A percentile compares a stretch with the other conserved stretches of the same genome.
Evolutionary conservation across 2,797 vertebrate species (phyloP).

Genomic region (Schizopygopsis malacanthus): DNA sequence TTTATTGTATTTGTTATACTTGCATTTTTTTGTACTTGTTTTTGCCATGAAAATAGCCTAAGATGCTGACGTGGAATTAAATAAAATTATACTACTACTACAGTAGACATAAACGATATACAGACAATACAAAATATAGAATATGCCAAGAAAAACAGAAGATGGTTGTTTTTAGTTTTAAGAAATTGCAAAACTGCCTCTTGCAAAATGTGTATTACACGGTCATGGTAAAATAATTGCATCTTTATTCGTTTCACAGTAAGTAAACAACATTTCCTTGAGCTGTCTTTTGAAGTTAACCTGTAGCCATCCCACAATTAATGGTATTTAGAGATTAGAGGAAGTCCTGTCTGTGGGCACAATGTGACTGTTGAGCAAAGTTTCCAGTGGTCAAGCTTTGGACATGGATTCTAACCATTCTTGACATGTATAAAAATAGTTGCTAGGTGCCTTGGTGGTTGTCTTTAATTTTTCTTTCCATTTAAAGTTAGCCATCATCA

Average conservation of each 20-base stretch:
- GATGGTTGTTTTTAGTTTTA: not conserved
- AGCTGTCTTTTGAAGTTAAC: not conserved
- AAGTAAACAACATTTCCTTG: not conserved
- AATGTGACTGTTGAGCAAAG: not conserved
- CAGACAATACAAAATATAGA: not conserved
- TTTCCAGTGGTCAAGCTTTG: not conserved
- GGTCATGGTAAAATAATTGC: not conserved
- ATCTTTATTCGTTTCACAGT: not conserved
- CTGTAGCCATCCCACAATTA: conserved; percentile 1
- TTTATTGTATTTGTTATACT: too few relatives aligned
- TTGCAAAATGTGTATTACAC: not conserved
- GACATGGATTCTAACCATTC: not conserved
- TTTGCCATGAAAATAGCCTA: too few relatives aligned
- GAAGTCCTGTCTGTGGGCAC: not conserved
- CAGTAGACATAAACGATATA: not conserved
- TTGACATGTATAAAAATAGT: conserved; percentile 22
- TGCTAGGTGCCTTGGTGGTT: not conserved
- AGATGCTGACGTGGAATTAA: too few relatives aligned
- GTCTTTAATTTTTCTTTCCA: conserved; percentile 12
- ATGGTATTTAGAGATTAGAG: not conserved
- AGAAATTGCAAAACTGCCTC: not conserved
- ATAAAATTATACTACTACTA: too few relatives aligned
- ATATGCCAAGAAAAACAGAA: not conserved
- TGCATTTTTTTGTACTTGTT: too few relatives aligned
- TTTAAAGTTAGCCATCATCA: not conserved